These are phyloP conservation scores for Vicugna pacos DNA, from an alignment of 2,113 vertebrate genomes.

Conservation along the genomic window DNA sequence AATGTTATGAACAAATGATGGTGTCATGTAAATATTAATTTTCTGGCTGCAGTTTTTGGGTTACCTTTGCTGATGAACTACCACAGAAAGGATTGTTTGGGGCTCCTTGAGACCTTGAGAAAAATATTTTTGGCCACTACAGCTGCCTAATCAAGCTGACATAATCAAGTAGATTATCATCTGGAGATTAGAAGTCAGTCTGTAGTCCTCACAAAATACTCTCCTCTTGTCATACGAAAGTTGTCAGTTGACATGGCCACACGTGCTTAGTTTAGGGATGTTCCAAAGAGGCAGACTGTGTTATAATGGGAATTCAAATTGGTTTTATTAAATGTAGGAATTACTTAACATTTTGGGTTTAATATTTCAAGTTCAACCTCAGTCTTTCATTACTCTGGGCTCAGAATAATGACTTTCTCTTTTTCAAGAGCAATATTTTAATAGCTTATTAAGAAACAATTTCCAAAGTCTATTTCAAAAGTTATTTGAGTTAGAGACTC, in stretches of 20 bases:
- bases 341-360: slow-evolving; percentile 7
- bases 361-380: slow-evolving; percentile 18
- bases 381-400: slow-evolving; percentile 3
- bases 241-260: not conserved
- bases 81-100: not conserved
- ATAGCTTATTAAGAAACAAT: slow-evolving; percentile 56
- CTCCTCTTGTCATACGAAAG: not conserved
- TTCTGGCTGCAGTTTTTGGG: not conserved
- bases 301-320: not conserved
- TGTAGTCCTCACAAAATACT: not conserved
- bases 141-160: not conserved
- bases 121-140: not conserved
- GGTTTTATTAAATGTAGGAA: slow-evolving; percentile 46
- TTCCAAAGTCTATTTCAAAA: slow-evolving; percentile 53
- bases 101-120: not conserved
- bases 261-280: not conserved
- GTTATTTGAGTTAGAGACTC: slow-evolving; percentile 45
- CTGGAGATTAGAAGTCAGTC: not conserved
- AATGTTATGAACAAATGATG: not conserved
- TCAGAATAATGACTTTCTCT: slow-evolving; percentile 57
- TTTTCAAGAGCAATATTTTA: slow-evolving; percentile 67
- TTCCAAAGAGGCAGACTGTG: not conserved
- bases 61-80: not conserved
- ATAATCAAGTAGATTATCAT: not conserved
- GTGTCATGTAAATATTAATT: not conserved